Evolutionary conservation across 2,113 vertebrate species (phyloP).

Genomic region (Pteronura brasiliensis): DNA sequence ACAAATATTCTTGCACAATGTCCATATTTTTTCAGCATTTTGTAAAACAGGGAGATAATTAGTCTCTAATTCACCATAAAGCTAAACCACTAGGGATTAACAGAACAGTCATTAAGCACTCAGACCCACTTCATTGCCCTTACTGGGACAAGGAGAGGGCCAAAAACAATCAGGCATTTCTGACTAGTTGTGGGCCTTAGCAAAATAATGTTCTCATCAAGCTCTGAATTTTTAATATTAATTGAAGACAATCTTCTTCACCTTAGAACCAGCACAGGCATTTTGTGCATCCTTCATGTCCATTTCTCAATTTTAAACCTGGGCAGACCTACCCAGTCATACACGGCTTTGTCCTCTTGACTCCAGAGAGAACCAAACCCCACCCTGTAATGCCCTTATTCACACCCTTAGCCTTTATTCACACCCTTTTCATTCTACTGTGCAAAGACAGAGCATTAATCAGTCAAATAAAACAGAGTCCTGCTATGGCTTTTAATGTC

Average conservation of each 20-base stretch:
- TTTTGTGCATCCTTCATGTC: not conserved
- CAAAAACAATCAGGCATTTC: not conserved
- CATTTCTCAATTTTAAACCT: not conserved
- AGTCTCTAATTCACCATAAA: conserved; percentile 27
- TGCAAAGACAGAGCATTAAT: not conserved
- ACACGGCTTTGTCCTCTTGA: not conserved
- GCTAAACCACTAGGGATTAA: conserved; percentile 56
- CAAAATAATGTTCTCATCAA: not conserved
- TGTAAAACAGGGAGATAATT: conserved; percentile 70
- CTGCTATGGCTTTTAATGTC: not conserved
- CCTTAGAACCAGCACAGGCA: not conserved
- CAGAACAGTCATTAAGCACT: conserved; percentile 15
- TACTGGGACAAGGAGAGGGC: not conserved
- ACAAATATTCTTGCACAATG: conserved; percentile 50
- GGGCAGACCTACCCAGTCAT: no score
- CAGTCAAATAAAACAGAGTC: conserved; percentile 31
- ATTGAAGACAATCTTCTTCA: not conserved
- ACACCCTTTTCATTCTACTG: not conserved
- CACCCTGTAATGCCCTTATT: accelerated
- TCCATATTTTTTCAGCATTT: conserved; percentile 62
- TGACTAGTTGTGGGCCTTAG: not conserved
- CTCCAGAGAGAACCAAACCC: accelerated
- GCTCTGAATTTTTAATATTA: not conserved
- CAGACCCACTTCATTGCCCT: not conserved
- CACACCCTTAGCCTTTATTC: not conserved